Conservation (phyloP, 2,888 invertebrate species). For the Apodemia mormo region DNA sequence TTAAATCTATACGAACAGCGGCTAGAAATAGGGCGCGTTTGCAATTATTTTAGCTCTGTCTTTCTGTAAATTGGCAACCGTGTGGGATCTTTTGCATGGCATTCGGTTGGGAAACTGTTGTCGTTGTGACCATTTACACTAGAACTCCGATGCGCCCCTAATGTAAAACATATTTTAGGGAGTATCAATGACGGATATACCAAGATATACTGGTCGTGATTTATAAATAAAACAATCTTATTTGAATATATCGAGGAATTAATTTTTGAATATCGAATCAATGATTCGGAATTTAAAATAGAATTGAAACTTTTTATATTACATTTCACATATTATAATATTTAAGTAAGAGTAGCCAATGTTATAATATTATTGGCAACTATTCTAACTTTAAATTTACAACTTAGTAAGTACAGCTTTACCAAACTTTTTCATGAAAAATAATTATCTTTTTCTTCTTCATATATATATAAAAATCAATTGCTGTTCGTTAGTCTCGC, state of each 20-base stretch:
- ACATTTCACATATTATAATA: no score
- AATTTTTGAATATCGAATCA: background rate
- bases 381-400: no score
- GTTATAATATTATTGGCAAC: no score
- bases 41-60: constrained; percentile 81
- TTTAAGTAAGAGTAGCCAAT: no score
- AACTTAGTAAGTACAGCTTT: no score
- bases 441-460: no score
- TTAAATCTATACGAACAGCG: constrained; percentile 72
- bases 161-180: constrained; percentile 35
- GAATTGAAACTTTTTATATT: background rate
- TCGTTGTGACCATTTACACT: constrained; percentile 53
- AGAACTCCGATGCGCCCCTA: constrained; percentile 55
- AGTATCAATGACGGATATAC: constrained; percentile 53
- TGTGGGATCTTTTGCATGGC: constrained; percentile 75
- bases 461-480: no score
- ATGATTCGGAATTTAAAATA: background rate
- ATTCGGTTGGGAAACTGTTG: constrained; percentile 80
- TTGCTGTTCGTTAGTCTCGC: no score
- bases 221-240: constrained; percentile 78
- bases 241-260: constrained; percentile 76
- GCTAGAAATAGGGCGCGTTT: constrained; percentile 79
- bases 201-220: constrained; percentile 57
- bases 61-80: constrained; percentile 82
- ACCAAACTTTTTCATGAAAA: no score